Conservation (phyloP, 1,140 invertebrate genomes). For the Anoplophora glabripennis region DNA sequence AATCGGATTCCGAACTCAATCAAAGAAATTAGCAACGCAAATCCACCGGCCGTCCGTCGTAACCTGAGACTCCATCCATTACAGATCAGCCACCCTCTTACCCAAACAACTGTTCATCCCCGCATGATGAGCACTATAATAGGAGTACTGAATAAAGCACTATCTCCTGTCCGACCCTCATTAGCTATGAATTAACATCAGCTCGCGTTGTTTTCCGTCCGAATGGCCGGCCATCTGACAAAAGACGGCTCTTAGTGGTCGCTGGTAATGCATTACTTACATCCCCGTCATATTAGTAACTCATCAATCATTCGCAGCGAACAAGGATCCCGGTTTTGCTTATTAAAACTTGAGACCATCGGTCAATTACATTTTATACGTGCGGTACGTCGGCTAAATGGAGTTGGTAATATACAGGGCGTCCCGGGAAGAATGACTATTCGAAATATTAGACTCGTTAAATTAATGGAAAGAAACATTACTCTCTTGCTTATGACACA, state of each 20-base stretch:
- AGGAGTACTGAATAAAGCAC: background rate
- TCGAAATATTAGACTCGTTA: too few species aligned
- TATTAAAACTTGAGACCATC: background rate
- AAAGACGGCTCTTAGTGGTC: background rate
- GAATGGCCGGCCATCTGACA: background rate
- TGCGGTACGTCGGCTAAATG: background rate
- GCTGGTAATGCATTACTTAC: constrained; percentile 2
- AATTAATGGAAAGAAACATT: too few species aligned
- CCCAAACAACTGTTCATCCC: too few species aligned
- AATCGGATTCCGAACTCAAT: too few species aligned
- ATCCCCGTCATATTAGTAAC: constrained; percentile 1
- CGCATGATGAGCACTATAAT: too few species aligned
- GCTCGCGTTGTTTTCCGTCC: background rate
- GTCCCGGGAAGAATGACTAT: too few species aligned
- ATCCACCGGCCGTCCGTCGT: too few species aligned
- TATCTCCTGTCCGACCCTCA: constrained; percentile 6
- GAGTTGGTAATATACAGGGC: too few species aligned
- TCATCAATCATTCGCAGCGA: background rate
- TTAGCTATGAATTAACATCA: constrained; percentile 1
- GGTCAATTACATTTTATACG: constrained; percentile 2
- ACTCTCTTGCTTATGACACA: too few species aligned
- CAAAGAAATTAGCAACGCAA: too few species aligned
- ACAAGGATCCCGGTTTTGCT: background rate
- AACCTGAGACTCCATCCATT: too few species aligned
- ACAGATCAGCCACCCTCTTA: too few species aligned